Conservation (phyloP, 1,140 invertebrate genomes). For the Elysia chlorotica region DNA sequence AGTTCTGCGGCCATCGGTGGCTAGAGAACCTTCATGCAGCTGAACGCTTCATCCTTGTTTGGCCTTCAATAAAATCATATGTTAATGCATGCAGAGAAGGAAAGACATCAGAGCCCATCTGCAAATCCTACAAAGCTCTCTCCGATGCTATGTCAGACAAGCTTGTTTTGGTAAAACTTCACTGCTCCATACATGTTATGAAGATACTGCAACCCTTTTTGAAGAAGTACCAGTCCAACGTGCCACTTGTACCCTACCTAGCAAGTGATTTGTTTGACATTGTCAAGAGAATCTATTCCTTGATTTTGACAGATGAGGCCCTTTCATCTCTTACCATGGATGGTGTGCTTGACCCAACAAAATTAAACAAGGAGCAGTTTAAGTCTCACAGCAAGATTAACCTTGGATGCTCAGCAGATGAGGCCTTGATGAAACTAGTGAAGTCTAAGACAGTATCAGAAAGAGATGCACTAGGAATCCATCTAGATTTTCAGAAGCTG, state of each 20-base stretch:
- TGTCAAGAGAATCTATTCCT: not conserved
- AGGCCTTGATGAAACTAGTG: not conserved
- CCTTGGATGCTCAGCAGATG: not conserved
- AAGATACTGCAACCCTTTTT: constrained; percentile 25
- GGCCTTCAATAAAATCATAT: not conserved
- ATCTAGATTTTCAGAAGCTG: not conserved
- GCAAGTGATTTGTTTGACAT: constrained; percentile 8
- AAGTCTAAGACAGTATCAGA: not conserved
- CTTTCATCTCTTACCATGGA: not conserved
- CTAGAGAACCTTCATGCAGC: constrained; percentile 20
- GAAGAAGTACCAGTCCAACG: constrained; percentile 15
- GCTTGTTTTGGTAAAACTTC: not conserved
- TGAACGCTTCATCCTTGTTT: constrained; percentile 15
- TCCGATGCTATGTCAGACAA: not conserved
- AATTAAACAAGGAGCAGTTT: not conserved
- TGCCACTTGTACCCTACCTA: constrained; percentile 26
- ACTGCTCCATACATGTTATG: constrained; percentile 17
- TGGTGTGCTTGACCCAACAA: not conserved
- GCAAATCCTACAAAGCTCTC: constrained; percentile 13
- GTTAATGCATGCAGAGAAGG: constrained; percentile 4
- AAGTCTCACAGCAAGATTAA: not conserved
- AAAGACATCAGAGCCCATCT: constrained; percentile 1
- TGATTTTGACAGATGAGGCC: not conserved
- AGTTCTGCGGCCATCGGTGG: constrained; percentile 23
- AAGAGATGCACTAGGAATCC: not conserved